These are phyloP conservation scores for Torymus tubicola DNA, from an alignment of 2,888 invertebrate species.

Conservation along the genomic window DNA sequence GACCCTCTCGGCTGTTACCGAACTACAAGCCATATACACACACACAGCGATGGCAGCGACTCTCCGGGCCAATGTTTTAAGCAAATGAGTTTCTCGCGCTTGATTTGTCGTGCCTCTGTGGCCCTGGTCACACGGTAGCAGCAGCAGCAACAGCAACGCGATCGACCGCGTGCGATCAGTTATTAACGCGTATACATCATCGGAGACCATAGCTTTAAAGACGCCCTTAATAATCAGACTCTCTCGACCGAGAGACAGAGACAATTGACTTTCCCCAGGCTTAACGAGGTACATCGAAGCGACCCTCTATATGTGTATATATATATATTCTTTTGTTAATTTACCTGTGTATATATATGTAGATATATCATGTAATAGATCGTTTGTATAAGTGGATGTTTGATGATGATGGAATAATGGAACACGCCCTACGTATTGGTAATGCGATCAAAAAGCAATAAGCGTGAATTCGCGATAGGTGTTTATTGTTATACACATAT, in stretches of 20 bases:
- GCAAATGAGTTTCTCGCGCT: conserved; percentile 70
- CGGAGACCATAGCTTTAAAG: background rate
- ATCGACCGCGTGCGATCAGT: conserved; percentile 3
- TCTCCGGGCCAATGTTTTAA: conserved; percentile 65
- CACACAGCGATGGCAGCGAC: conserved; percentile 45
- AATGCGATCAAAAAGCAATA: no score
- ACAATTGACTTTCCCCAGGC: background rate
- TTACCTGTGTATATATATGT: no score
- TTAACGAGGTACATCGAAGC: background rate
- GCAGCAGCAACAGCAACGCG: background rate
- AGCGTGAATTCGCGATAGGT: no score
- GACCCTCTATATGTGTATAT: no score
- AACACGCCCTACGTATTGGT: no score
- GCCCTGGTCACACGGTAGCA: conserved; percentile 48
- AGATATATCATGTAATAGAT: no score
- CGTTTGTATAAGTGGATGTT: no score
- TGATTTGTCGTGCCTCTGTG: conserved; percentile 65
- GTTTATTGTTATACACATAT: no score
- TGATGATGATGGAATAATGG: no score
- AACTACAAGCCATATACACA: conserved; percentile 47
- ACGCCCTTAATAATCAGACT: background rate
- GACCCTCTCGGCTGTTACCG: conserved; percentile 32
- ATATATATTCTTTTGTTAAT: no score
- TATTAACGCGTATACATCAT: conserved; percentile 37
- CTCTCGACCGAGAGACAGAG: background rate